Percentiles rank a stretch among this genome's conserved stretches.
Evolutionary conservation across 2,888 invertebrate genomes (phyloP).

Genomic region (Napeogenes sylphis): DNA sequence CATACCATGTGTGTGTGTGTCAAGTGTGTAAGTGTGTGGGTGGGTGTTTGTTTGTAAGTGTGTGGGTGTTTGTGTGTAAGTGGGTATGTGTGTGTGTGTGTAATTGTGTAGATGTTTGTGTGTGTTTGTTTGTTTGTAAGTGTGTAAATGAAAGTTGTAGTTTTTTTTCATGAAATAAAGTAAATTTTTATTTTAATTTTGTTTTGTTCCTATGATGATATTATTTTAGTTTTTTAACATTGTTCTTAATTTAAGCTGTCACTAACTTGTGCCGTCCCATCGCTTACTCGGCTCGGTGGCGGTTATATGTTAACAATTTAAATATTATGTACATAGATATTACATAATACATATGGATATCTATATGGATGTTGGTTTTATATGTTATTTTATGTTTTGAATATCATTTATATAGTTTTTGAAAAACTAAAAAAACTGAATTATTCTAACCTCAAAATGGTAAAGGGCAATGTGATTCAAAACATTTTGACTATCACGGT

Average conservation of each 20-base stretch:
- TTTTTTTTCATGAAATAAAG: no score
- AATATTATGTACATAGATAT: constrained; percentile 13
- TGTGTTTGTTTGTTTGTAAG: neutral
- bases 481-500: constrained; percentile 33
- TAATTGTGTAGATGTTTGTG: neutral
- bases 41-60: neutral
- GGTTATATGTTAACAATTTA: constrained; percentile 32
- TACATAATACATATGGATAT: constrained; percentile 23
- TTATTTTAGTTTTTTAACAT: no score
- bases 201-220: no score
- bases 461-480: no score
- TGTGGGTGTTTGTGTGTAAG: neutral
- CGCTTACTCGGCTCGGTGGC: constrained; percentile 46
- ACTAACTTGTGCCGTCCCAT: constrained; percentile 41
- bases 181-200: no score
- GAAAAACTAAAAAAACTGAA: neutral
- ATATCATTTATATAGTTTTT: constrained; percentile 15
- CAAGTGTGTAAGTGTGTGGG: constrained; percentile 1
- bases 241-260: constrained; percentile 9
- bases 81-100: neutral
- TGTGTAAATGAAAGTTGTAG: no score
- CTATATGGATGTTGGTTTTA: constrained; percentile 31
- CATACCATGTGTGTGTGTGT: neutral
- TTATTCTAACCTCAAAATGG: neutral
- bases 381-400: constrained; percentile 20